Percentiles rank a stretch among this genome's conserved stretches.
Evolutionary conservation across 2,113 vertebrate genomes (phyloP).

Genomic region (Odobenus rosmarus): DNA sequence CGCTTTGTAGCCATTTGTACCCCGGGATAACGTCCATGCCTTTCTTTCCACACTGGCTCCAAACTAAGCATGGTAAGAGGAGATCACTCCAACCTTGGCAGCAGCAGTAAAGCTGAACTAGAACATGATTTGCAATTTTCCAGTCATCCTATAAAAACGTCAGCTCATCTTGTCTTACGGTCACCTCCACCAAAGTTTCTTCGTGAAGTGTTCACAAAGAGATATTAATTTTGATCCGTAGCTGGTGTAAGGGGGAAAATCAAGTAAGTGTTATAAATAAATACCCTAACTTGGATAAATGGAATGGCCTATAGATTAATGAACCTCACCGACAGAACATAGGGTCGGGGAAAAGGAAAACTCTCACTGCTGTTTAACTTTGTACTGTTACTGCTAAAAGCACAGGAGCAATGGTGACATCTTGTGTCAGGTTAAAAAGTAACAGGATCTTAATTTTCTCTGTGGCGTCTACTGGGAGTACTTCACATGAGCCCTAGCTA

Average conservation of each 20-base stretch:
- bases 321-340: not conserved
- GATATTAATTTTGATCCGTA: constrained; percentile 44
- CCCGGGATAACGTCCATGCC: not conserved
- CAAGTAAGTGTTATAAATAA: constrained; percentile 31
- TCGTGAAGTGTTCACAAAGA: constrained; percentile 8
- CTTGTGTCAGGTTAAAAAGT: constrained; percentile 82
- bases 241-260: not conserved
- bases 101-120: not conserved
- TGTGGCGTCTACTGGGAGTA: constrained; percentile 42
- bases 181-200: constrained; percentile 41
- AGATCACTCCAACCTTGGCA: not conserved
- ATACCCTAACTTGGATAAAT: constrained; percentile 31
- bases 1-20: not conserved
- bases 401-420: constrained; percentile 82
- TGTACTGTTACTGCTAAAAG: constrained; percentile 67
- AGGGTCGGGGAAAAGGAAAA: not conserved
- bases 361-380: constrained; percentile 46
- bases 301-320: not conserved
- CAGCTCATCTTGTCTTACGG: constrained; percentile 32
- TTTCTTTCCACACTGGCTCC: not conserved
- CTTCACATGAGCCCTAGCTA: not conserved
- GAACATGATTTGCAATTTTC: not conserved
- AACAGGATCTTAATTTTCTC: constrained; percentile 76
- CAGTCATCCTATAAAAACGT: constrained; percentile 30
- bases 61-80: not conserved